Evolutionary conservation across 2,888 invertebrate genomes (phyloP), one percentile per base, ranked within the genome.

Genomic region (Lissonota sp.): DNA sequence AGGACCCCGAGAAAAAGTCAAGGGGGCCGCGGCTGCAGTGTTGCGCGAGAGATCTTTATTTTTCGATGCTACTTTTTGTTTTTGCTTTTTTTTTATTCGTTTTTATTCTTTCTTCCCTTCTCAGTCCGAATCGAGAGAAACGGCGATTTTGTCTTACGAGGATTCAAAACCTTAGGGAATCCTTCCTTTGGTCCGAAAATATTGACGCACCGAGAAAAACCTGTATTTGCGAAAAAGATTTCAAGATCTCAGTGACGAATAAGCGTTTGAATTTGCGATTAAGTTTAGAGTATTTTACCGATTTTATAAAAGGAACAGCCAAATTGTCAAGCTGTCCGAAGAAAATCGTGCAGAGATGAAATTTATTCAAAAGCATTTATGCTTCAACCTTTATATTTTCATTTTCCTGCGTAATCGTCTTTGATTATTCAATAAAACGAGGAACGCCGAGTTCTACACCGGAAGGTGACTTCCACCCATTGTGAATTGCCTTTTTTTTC

Each of bases 391-490:
- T 12, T 55, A n/a, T 55, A n/a, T 16, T 44, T 44, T n/a, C 46
- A 46, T 49, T 46, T 51, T 44, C 44, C 51, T 57, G 49, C 37
- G 5, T 16, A 67, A 72, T 72, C 66, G 58, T 79, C 55, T 87
- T 89, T 14, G 14, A 14, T 86, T 87, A 84, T 88, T 88, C 86
- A 86, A 86, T 87, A 86, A 82, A 55, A 86, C 84, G 81, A 44
- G 67, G 14, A 67, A 49, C 55, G 66, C 67, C 82, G 86, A 76
- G 87, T 46, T 86, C 87, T 87, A 87, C 79, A 84, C 86, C 88
- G 89, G 89, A 89, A 89, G 88, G 86, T 85, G 72, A 89, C 89
- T 89, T 89, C 89, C 89, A 86, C 79, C 71, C 63, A 77, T 84
- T 84, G 84, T 80, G 14, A 14, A 55, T 42, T 26, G 26, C n/a